Evolutionary conservation across 30 jellyfish, hydroid and myxozoan genomes (phyloP).

Genomic region (Aurelia sp.): DNA sequence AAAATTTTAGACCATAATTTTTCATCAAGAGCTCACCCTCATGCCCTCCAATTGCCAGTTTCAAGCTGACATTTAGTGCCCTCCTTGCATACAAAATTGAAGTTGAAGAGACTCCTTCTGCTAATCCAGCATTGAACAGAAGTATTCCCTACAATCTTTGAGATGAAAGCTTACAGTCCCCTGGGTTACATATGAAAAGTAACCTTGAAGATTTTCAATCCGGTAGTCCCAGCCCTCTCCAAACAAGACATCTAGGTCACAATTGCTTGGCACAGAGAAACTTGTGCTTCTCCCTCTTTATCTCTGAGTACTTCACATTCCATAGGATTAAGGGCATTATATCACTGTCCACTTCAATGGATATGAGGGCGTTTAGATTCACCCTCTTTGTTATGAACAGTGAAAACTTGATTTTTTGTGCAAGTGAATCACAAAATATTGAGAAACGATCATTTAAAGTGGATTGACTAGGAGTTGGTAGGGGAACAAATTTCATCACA

Average conservation of each 20-base stretch:
- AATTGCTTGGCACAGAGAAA: not conserved
- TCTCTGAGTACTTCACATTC: not conserved
- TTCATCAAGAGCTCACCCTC: no score
- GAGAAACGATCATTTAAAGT: not conserved
- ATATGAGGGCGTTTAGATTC: not conserved
- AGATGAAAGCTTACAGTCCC: not conserved
- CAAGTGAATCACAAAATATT: not conserved
- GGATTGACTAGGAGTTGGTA: not conserved
- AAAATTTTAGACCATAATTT: no score
- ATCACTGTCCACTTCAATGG: not conserved
- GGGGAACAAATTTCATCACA: not conserved
- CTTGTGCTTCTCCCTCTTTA: not conserved
- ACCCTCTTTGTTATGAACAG: not conserved
- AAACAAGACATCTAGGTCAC: not conserved
- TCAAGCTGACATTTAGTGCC: not conserved
- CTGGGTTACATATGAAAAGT: slow-evolving; percentile 5
- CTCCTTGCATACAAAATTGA: not conserved
- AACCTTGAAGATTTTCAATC: not conserved
- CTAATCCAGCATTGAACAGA: not conserved
- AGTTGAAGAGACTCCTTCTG: not conserved
- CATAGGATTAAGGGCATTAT: not conserved
- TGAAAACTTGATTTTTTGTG: not conserved
- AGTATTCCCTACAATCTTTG: not conserved
- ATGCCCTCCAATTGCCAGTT: not conserved
- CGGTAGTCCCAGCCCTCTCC: slow-evolving; percentile 18